Evolutionary conservation across 2,797 vertebrate species (phyloP), one percentile per base, ranked within the genome.

Genomic region (Thripadectes ignobilis): DNA sequence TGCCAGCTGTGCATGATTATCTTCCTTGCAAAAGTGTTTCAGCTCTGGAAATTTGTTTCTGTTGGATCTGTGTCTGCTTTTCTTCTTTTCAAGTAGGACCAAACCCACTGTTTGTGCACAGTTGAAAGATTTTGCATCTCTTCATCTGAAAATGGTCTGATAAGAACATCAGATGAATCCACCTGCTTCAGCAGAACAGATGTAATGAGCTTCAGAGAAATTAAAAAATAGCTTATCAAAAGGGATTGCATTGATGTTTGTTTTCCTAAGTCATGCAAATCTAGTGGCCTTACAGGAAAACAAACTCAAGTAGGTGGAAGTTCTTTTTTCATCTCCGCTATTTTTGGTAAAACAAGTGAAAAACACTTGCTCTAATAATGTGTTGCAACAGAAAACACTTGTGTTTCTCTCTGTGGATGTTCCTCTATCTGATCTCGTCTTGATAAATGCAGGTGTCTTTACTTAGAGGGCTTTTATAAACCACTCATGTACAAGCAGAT

Each of bases 181-280:
- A 65, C 51, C 58, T 93, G 62, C 83, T 91, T 88, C 76, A 68
- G 51, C 39, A 86, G 49, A 86, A 68, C 58, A 89, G 89, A 75
- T 92, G 24, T 69, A 49, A 51, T 73, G 29, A 74, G 57, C 46
- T 85, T 79, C 55, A 87, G 80, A 80, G 38, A 74, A 76, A 48
- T 66, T 55, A 6, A 24, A 26, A 73, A 78, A 85, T 52, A 67
- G 17, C 58, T 89, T 13, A 39, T 92, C 67, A 87, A 79, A 85
- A 71, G 41, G 38, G 24, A n/a, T 41, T 46, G 10, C 32, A 20
- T 12, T 76, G 54, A 87, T 88, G 75, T 58, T 57, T 93, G 63
- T 84, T 90, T 88, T 79, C 63, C 23, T 26, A 48, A 90, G 55
- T 81, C 77, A 19, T 55, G 23, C 45, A 59, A 67, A 34, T 63